Base-by-base conservation (phyloP, 2,113 vertebrate genomes). In the Porphyrio hochstetteri region DNA sequence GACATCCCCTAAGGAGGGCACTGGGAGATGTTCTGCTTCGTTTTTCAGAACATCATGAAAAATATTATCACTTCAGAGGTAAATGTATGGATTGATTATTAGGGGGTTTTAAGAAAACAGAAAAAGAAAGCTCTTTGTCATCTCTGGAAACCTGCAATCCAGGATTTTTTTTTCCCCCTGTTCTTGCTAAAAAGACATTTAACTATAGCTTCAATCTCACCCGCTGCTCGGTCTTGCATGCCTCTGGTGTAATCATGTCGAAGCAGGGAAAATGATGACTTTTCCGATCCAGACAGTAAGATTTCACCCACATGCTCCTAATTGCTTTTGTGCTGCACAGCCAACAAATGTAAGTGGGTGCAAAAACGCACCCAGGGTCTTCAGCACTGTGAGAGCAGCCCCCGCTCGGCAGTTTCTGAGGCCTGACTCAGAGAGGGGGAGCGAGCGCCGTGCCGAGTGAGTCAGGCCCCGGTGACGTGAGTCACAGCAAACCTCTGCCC, bases 301-400 rank as follows among this genome's bases (percentile, higher is more conserved):
- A 64, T 33, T 86, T 92, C 72, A 74, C 88, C 86, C 69, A 78
- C 68, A 0, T 5, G 1, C 48, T 81, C 56, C 53, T 59, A 44
- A 63, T 17, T 44, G n/a, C 63, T 61, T 82, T 82, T 75, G 20
- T 85, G 78, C 67, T 61, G 42, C 2, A 0, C 0, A 3, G 31
- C 78, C 63, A 57, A 16, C 0, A 0, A 81, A 48, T 23, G n/a
- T 38, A 21, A 82, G 46, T 0, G 1, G 48, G 59, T 72, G 40
- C 67, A 77, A 24, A 88, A 82, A 25, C 0, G 0, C 20, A 44
- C 14, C 40, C 29, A 8, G 2, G 57, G 74, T 33, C 69, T 93
- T 56, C 4, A 19, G 60, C 1, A 3, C 81, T 10, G 65, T 8
- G 18, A 50, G 36, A 70, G 11, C 74, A 76, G 92, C 80, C 72